Conservation (phyloP, 2,797 vertebrate species). For the Aratinga solstitialis region DNA sequence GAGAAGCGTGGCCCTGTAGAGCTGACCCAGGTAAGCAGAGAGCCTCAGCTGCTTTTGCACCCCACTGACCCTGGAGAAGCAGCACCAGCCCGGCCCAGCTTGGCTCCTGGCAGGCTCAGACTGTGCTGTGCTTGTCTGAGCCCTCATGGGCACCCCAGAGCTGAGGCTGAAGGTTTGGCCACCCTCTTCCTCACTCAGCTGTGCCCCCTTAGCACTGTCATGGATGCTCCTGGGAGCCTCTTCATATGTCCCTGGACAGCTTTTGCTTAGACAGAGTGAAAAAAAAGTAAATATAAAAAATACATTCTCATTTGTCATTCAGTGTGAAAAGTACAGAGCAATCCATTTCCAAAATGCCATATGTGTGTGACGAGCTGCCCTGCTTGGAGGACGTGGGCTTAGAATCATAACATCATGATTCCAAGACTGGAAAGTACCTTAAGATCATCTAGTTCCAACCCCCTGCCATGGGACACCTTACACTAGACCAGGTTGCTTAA, state of each 20-base stretch:
- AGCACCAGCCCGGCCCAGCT: not conserved
- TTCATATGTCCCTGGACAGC: not conserved
- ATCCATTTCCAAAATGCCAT: not conserved
- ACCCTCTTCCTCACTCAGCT: not conserved
- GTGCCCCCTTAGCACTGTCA: not conserved
- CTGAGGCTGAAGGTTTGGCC: not conserved
- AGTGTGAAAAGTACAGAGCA: not conserved
- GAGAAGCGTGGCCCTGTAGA: not conserved
- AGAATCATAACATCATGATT: not conserved
- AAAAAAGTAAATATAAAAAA: not conserved
- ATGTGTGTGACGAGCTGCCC: rapidly evolving
- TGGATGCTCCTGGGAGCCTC: not conserved
- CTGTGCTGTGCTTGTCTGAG: rapidly evolving
- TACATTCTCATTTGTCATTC: not conserved
- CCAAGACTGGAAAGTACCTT: not conserved
- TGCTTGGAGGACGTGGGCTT: not conserved
- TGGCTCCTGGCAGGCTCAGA: not conserved
- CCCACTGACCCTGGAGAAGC: not conserved
- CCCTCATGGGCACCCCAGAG: not conserved
- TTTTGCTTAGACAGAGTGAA: not conserved
- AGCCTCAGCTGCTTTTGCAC: not conserved
- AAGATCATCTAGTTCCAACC: not conserved
- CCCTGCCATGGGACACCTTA: not conserved
- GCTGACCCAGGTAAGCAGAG: not conserved
- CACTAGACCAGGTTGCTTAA: not conserved